Conservation (phyloP, 1,140 invertebrate species). For the Archegozetes longisetosus region DNA sequence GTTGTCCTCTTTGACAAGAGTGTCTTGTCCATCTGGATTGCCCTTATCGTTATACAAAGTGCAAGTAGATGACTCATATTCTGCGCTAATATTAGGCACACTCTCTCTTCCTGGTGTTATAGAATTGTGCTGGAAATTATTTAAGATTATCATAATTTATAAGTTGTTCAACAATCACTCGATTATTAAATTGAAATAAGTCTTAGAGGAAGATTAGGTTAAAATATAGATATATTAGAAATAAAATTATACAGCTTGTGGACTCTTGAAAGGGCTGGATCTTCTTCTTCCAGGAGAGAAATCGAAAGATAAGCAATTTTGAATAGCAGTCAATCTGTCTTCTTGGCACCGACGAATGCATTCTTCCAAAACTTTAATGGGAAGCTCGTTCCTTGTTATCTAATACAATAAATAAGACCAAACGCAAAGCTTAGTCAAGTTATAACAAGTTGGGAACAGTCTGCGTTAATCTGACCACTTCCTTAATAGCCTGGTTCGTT, state of each 20-base stretch:
- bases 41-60: constrained; percentile 65
- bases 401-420: constrained; percentile 24
- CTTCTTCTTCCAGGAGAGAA: constrained; percentile 71
- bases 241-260: background rate
- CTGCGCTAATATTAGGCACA: constrained; percentile 33
- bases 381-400: constrained; percentile 58
- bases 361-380: constrained; percentile 66
- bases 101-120: background rate
- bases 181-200: background rate
- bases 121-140: background rate
- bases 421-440: background rate
- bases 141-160: too few relatives aligned
- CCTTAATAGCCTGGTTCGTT: constrained; percentile 1
- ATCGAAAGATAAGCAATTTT: constrained; percentile 71
- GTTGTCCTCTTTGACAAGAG: constrained; percentile 64
- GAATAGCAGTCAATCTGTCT: constrained; percentile 52
- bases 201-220: background rate
- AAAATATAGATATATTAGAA: background rate
- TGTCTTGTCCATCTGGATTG: constrained; percentile 65
- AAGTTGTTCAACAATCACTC: background rate
- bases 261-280: constrained; percentile 7
- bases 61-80: constrained; percentile 79
- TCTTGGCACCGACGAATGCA: constrained; percentile 61
- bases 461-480: too few relatives aligned
- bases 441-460: background rate